Conservation (phyloP, 2,113 vertebrate species). For the Grammomys surdaster region DNA sequence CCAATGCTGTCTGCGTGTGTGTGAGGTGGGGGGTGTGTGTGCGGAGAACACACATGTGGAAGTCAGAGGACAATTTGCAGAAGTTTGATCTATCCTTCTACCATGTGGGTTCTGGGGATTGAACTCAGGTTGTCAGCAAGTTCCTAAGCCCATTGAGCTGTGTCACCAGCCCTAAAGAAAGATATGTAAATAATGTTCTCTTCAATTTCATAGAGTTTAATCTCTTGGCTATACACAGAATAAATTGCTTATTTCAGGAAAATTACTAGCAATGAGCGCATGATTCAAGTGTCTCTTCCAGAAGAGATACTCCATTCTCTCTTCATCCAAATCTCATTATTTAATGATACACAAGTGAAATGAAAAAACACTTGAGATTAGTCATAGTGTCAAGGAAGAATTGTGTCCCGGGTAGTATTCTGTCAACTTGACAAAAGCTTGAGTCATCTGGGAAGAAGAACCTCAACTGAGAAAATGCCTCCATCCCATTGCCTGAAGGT, state of each 20-base stretch:
- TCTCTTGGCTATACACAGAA: not conserved
- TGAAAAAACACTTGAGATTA: conserved; percentile 22
- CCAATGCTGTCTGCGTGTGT: not conserved
- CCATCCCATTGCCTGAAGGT: not conserved
- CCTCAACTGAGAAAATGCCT: not conserved
- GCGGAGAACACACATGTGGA: not conserved
- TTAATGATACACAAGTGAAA: conserved; percentile 36
- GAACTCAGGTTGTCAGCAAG: not conserved
- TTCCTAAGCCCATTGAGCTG: not conserved
- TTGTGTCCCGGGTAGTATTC: not conserved
- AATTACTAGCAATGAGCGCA: not conserved
- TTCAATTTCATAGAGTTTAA: not conserved
- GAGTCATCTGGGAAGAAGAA: not conserved
- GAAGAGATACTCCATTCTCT: not conserved
- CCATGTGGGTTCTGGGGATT: not conserved
- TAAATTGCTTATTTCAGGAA: conserved; percentile 28
- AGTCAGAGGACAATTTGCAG: not conserved
- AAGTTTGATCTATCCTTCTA: not conserved
- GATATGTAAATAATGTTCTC: not conserved
- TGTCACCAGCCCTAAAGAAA: not conserved
- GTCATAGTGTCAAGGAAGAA: conserved; percentile 42
- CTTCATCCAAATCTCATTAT: conserved; percentile 26
- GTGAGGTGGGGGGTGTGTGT: not conserved
- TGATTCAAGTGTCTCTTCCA: conserved; percentile 9
- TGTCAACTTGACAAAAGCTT: not conserved